phyloP scores from a whole-genome alignment of 2,797 vertebrate genomes.

The Propithecus deckenii region DNA sequence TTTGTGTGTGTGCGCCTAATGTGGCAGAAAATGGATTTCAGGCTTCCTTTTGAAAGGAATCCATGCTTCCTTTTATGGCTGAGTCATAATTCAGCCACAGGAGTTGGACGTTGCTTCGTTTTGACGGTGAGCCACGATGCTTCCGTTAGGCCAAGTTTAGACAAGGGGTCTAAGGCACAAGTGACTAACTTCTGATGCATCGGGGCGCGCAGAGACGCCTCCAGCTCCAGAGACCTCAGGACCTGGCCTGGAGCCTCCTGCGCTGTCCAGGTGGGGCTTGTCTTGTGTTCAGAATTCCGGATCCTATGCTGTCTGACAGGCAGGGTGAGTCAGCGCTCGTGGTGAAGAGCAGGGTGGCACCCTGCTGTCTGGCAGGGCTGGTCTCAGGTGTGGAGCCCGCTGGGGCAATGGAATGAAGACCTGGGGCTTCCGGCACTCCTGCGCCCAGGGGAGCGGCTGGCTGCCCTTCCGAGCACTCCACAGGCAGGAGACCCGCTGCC shows the following conservation, averaged over 20 bases:
- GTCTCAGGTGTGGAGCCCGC: not conserved
- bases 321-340: not conserved
- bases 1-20: not conserved
- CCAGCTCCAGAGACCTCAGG: not conserved
- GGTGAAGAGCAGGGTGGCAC: not conserved
- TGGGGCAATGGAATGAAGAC: not conserved
- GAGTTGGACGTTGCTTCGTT: constrained; percentile 23
- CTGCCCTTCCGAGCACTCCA: rapidly evolving
- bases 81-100: constrained; percentile 19
- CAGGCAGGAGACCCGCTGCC: not conserved
- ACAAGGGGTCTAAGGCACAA: not conserved
- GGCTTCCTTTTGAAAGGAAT: not conserved
- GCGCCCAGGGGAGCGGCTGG: no score
- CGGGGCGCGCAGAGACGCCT: not conserved
- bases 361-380: not conserved
- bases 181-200: constrained; percentile 31
- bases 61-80: not conserved
- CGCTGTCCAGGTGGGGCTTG: not conserved
- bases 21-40: constrained; percentile 20
- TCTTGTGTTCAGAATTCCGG: not conserved
- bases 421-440: not conserved
- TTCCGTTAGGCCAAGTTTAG: constrained; percentile 54
- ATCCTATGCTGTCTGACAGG: not conserved
- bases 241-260: not conserved
- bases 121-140: not conserved